Percentiles rank a stretch among this genome's conserved stretches.
Evolutionary conservation across 2,797 vertebrate genomes (phyloP).

Genomic region (Oryzias dopingdopingensis): DNA sequence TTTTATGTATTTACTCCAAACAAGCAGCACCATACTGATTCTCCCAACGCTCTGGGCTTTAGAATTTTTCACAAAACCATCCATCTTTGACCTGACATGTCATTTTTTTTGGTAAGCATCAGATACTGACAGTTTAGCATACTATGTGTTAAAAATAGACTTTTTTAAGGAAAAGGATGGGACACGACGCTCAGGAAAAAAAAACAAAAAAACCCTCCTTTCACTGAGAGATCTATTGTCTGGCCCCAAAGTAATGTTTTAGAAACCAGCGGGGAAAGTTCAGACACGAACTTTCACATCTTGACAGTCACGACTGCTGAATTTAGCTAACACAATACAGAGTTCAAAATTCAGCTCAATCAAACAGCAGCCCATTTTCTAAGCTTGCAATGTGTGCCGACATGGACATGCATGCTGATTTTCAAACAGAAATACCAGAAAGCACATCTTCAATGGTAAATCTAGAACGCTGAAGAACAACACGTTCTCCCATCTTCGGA

Average conservation of each 20-base stretch:
- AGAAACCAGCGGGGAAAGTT: slow-evolving; percentile 2
- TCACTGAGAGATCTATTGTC: background rate
- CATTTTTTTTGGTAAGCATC: background rate
- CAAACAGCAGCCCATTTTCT: no score
- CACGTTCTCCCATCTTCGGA: no score
- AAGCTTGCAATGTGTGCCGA: no score
- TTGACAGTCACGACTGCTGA: background rate
- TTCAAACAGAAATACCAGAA: no score
- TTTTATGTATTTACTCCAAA: no score
- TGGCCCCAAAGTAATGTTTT: background rate
- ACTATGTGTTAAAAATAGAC: background rate
- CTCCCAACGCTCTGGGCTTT: background rate
- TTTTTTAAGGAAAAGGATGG: background rate
- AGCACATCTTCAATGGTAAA: no score
- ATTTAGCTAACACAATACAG: background rate
- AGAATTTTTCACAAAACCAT: background rate
- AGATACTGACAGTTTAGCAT: background rate
- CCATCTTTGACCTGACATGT: background rate
- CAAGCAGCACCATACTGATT: background rate
- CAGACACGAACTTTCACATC: background rate
- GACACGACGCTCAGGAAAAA: background rate
- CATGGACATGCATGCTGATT: no score
- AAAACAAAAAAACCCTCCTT: background rate
- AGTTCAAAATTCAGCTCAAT: background rate
- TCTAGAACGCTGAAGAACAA: background rate